Evolutionary conservation across 2,888 invertebrate species (phyloP), one percentile per base, ranked within the genome.

Genomic region (Crocallis elinguaria): DNA sequence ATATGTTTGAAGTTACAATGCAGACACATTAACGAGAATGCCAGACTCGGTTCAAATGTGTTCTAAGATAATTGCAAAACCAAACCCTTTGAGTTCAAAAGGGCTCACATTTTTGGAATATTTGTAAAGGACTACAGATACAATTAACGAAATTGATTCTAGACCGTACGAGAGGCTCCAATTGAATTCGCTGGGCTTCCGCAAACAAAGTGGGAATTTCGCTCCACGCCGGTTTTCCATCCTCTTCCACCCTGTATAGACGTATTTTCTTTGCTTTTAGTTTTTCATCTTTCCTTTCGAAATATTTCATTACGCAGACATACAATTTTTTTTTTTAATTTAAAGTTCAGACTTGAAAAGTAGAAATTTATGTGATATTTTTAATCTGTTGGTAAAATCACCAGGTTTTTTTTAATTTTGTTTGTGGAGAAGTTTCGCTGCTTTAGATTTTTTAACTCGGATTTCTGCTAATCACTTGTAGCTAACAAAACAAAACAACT

Each of bases 71-170:
- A 60, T 57, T 57, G 46, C 41, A 35, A 49, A 19, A 27, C 30
- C 37, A 39, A n/a, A 41, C 49, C 60, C 57, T 56, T 58, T 51
- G 48, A 55, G 49, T 6, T 33, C 27, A 39, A 38, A 44, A 38
- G 29, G 32, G 44, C 25, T 6, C 11, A 25, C 46, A 44, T 51
- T 50, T 51, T 51, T 51, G 14, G 46, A 45, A 59, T 57, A 54
- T 58, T 57, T 58, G 56, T 43, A 48, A 45, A 62, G 57, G 49
- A 62, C 51, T 54, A 39, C 45, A 59, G 38, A 49, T 32, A 52
- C 58, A 59, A 59, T 57, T 57, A 59, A 36, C 43, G 29, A 35
- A 57, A 59, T 62, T 52, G 59, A 59, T 62, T 38, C 33, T 25
- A 11, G 13, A 13, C 16, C 35, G n/a, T 3, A 3, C 8, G 14